Percentiles rank a stretch among this genome's conserved stretches.
Evolutionary conservation across 2,113 vertebrate species (phyloP).

Genomic region (Oriolus oriolus): DNA sequence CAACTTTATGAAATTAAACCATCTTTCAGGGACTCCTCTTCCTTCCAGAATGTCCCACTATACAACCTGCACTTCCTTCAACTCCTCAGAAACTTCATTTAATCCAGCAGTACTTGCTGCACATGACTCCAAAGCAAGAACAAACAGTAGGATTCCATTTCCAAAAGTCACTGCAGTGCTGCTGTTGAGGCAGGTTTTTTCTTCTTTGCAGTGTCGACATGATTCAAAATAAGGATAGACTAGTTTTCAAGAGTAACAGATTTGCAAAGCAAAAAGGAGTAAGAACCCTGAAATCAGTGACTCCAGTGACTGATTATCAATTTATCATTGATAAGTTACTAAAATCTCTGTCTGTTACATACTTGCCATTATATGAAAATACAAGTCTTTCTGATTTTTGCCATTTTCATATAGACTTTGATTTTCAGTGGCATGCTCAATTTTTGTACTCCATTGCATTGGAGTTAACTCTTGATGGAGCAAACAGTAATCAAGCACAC

Average conservation of each 20-base stretch:
- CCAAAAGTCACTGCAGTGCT: neutral
- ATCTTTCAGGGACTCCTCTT: neutral
- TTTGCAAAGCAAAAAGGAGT: neutral
- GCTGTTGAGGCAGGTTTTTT: neutral
- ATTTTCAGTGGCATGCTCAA: neutral
- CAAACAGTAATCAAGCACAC: neutral
- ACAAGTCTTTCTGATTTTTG: neutral
- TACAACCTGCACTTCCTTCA: neutral
- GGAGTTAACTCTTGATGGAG: neutral
- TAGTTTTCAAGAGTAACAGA: neutral
- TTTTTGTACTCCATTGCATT: neutral
- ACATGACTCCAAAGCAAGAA: neutral
- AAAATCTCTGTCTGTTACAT: neutral
- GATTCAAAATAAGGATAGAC: neutral
- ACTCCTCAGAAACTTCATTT: neutral
- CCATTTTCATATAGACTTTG: neutral
- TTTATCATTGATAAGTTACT: neutral
- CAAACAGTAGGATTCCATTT: neutral
- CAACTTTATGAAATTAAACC: neutral
- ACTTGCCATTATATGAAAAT: neutral
- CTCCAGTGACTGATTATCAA: too few relatives aligned
- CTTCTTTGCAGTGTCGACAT: neutral
- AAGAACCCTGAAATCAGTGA: neutral
- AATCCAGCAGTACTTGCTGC: neutral
- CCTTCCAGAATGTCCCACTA: neutral